A percentile compares a stretch with the other conserved stretches of the same genome.
These are phyloP conservation scores for Tadarida brasiliensis DNA, from an alignment of 2,797 vertebrate genomes.

Conservation along the genomic window DNA sequence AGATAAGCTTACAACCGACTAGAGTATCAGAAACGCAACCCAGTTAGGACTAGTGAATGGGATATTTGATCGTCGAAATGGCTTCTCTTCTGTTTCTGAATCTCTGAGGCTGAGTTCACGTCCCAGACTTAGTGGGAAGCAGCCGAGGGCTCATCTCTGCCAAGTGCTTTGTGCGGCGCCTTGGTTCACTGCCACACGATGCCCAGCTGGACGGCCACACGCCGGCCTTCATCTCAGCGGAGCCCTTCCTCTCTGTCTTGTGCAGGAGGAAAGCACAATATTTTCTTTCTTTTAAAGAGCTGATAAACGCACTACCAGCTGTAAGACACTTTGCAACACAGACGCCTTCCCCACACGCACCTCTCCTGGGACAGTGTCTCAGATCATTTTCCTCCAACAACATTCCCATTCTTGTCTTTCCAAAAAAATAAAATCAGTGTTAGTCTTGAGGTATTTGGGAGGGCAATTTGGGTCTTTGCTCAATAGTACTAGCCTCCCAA, in stretches of 20 bases:
- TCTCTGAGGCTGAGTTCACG: not conserved
- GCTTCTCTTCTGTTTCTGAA: not conserved
- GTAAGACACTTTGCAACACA: not conserved
- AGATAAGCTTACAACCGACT: not conserved
- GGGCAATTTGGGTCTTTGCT: not conserved
- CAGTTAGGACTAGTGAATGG: rapidly evolving
- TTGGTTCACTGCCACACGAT: constrained; percentile 59
- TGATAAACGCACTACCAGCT: constrained; percentile 69
- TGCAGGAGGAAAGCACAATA: constrained; percentile 80
- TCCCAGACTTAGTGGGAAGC: constrained; percentile 54
- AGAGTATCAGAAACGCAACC: rapidly evolving
- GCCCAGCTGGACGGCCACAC: constrained; percentile 70
- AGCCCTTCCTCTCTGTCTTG: constrained; percentile 34
- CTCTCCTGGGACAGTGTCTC: not conserved
- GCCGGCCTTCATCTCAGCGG: constrained; percentile 63
- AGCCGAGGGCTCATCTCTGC: constrained; percentile 70
- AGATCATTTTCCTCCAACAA: too few species aligned
- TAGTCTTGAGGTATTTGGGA: not conserved
- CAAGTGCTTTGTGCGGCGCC: constrained; percentile 62
- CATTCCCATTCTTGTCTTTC: too few species aligned
- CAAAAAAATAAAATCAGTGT: not conserved
- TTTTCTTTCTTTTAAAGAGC: constrained; percentile 79
- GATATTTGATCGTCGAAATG: rapidly evolving
- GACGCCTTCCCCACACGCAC: not conserved
- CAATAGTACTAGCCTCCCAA: not conserved